These are phyloP conservation scores for Polymixis flavicincta DNA, from an alignment of 2,888 invertebrate genomes.

Conservation along the genomic window DNA sequence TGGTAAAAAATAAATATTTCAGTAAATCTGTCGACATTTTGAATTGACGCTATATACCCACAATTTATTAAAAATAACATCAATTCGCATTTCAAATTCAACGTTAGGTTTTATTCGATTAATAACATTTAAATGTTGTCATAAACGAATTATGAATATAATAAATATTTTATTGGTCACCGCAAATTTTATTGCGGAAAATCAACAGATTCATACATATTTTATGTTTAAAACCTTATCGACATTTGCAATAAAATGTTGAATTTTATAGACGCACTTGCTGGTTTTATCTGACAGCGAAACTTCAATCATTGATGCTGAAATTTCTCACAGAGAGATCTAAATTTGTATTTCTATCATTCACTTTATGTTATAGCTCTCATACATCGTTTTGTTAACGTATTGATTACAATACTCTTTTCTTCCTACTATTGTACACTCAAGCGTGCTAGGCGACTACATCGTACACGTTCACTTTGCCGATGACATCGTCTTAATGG, in stretches of 20 bases:
- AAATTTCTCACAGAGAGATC: neutral
- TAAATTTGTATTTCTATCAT: too few species aligned
- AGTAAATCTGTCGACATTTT: neutral
- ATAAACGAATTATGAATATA: conserved; percentile 53
- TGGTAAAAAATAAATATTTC: neutral
- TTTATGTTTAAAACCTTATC: conserved; percentile 47
- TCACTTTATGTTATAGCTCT: too few species aligned
- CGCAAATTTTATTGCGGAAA: conserved; percentile 34
- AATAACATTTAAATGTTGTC: conserved; percentile 43
- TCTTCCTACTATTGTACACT: too few species aligned
- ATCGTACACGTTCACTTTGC: too few species aligned
- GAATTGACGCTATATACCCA: neutral
- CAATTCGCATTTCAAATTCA: conserved; percentile 26
- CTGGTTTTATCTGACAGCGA: neutral
- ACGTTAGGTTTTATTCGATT: conserved; percentile 34
- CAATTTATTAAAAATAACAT: conserved; percentile 15
- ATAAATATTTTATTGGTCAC: conserved; percentile 51
- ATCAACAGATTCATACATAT: conserved; percentile 45
- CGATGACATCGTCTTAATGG: too few species aligned
- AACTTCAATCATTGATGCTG: conserved; percentile 3
- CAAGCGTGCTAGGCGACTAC: too few species aligned
- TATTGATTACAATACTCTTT: too few species aligned
- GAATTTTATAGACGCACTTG: conserved; percentile 22
- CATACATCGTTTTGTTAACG: too few species aligned
- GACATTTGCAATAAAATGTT: conserved; percentile 42